Conservation (phyloP, 2,113 vertebrate genomes). For the Genyomyrus donnyi region DNA sequence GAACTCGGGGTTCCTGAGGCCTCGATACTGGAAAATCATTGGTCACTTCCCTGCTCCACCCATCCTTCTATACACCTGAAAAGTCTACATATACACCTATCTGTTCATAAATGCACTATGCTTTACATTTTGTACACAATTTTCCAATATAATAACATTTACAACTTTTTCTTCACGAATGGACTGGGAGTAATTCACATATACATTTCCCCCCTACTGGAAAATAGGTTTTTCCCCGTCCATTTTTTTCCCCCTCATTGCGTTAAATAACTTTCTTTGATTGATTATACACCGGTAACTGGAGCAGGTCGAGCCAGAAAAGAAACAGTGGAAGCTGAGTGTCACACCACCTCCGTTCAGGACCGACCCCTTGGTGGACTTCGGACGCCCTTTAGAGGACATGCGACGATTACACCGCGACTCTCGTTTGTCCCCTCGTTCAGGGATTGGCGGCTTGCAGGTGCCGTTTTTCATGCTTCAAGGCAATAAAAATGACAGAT, state of each 20-base stretch:
- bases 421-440: background rate
- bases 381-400: background rate
- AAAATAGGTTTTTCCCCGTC: background rate
- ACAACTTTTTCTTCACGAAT: background rate
- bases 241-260: background rate
- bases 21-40: background rate
- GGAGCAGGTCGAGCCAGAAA: background rate
- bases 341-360: background rate
- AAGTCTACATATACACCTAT: background rate
- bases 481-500: background rate
- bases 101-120: background rate
- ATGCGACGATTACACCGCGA: background rate
- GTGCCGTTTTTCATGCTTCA: background rate
- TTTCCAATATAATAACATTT: background rate
- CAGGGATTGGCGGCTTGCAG: background rate
- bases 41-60: background rate
- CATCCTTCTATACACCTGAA: background rate
- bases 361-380: background rate
- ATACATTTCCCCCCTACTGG: background rate
- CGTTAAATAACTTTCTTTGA: background rate
- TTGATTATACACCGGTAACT: background rate
- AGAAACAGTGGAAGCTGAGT: background rate
- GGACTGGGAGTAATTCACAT: background rate
- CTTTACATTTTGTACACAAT: background rate
- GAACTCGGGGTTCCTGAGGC: background rate